These are phyloP conservation scores for Andrena fulva DNA, from an alignment of 2,888 invertebrate genomes.

Conservation along the genomic window DNA sequence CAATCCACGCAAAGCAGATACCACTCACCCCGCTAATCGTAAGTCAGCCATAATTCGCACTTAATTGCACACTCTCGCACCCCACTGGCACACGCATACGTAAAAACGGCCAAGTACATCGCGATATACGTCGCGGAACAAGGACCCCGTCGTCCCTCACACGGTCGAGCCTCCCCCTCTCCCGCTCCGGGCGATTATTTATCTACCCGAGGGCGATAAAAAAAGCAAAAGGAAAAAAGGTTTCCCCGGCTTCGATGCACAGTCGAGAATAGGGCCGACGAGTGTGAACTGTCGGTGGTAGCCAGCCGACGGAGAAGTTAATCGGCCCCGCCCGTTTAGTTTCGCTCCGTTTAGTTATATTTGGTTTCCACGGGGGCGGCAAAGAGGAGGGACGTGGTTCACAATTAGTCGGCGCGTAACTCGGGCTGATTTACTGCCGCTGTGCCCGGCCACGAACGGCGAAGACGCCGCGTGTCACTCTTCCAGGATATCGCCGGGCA, in stretches of 20 bases:
- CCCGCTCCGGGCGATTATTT: slow-evolving; percentile 19
- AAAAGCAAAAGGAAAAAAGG: slow-evolving; percentile 7
- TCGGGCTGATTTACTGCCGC: slow-evolving; percentile 81
- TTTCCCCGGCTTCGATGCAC: slow-evolving; percentile 1
- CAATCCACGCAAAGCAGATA: not conserved
- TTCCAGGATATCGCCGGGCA: slow-evolving; percentile 58
- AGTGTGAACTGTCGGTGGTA: slow-evolving; percentile 40
- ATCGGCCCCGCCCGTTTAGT: slow-evolving; percentile 80
- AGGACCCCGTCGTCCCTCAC: not conserved
- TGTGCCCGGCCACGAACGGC: slow-evolving; percentile 61
- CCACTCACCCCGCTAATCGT: not conserved
- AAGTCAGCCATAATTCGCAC: not conserved
- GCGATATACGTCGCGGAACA: slow-evolving; percentile 1
- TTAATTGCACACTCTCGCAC: not conserved
- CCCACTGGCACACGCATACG: not conserved
- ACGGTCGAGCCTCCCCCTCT: slow-evolving; percentile 11
- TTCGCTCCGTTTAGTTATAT: slow-evolving; percentile 83
- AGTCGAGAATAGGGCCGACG: slow-evolving; percentile 53
- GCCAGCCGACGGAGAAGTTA: slow-evolving; percentile 74
- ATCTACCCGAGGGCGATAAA: slow-evolving; percentile 19
- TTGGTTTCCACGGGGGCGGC: slow-evolving; percentile 79
- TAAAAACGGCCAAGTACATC: not conserved
- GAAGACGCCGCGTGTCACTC: slow-evolving; percentile 66
- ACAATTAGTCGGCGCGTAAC: slow-evolving; percentile 84
- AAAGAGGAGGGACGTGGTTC: slow-evolving; percentile 76